A percentile compares a stretch with the other conserved stretches of the same genome.
Conservation (phyloP, 1,140 invertebrate genomes). For the Atta cephalotes region DNA sequence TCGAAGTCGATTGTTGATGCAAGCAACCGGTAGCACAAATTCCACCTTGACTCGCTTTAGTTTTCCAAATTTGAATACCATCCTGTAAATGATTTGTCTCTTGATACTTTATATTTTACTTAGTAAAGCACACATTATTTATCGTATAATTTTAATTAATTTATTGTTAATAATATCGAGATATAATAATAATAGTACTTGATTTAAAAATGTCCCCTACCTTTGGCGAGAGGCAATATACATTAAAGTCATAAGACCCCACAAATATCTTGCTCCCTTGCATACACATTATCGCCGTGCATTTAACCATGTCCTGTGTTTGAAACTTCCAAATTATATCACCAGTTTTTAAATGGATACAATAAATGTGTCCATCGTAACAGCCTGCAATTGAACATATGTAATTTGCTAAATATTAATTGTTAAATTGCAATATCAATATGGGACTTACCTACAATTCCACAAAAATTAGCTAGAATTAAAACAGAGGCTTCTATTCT, state of each 20-base stretch:
- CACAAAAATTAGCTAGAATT: constrained; percentile 76
- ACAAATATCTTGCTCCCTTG: constrained; percentile 86
- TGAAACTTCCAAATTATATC: constrained; percentile 88
- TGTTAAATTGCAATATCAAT: background rate
- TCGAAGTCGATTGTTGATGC: constrained; percentile 81
- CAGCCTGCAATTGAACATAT: constrained; percentile 86
- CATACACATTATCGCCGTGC: constrained; percentile 86
- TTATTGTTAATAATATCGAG: background rate
- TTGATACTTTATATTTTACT: constrained; percentile 23
- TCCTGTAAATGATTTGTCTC: constrained; percentile 73
- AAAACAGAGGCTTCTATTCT: constrained; percentile 87
- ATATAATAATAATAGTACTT: background rate
- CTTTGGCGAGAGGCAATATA: constrained; percentile 88
- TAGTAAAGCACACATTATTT: constrained; percentile 11
- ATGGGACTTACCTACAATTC: constrained; percentile 79
- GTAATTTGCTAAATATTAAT: background rate
- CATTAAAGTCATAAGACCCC: constrained; percentile 90
- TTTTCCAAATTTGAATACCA: constrained; percentile 85
- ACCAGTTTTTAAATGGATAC: constrained; percentile 87
- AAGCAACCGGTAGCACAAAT: constrained; percentile 88
- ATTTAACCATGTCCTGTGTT: constrained; percentile 89
- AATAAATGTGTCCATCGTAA: constrained; percentile 89
- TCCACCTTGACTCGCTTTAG: constrained; percentile 84
- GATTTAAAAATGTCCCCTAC: constrained; percentile 81
- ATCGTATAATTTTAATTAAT: constrained; percentile 38